phyloP scores from a whole-genome alignment of 2,888 invertebrate species.

The Gnatocerus cornutus region DNA sequence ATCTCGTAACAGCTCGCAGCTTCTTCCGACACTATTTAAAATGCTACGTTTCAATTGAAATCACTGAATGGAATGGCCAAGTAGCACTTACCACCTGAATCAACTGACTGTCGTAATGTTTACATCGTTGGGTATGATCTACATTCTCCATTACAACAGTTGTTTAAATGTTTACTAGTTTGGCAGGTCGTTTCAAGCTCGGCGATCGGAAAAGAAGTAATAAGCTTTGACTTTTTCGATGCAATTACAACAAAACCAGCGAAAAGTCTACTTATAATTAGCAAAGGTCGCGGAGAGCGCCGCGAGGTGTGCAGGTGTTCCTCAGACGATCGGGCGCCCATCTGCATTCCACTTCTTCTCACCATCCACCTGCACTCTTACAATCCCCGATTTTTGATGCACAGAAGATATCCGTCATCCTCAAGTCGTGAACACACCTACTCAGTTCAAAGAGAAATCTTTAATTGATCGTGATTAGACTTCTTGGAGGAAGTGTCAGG shows the following conservation, averaged over 20 bases:
- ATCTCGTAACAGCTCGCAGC: neutral
- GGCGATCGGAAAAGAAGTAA: conserved; percentile 34
- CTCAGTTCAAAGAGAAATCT: conserved; percentile 25
- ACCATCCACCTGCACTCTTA: conserved; percentile 47
- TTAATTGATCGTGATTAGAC: neutral
- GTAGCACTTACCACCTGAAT: conserved; percentile 40
- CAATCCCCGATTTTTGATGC: conserved; percentile 39
- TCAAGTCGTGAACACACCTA: conserved; percentile 37
- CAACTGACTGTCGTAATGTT: conserved; percentile 35
- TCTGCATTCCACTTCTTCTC: conserved; percentile 64
- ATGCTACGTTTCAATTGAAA: conserved; percentile 3
- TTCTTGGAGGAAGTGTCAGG: neutral
- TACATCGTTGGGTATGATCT: conserved; percentile 36
- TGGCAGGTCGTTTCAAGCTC: conserved; percentile 41
- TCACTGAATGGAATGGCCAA: conserved; percentile 24
- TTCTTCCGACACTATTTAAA: conserved; percentile 11
- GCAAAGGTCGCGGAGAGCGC: conserved; percentile 69
- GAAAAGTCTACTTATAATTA: conserved; percentile 68
- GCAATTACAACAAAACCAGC: conserved; percentile 55
- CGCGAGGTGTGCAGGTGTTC: conserved; percentile 70
- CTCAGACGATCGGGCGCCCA: conserved; percentile 67
- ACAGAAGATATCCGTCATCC: conserved; percentile 26
- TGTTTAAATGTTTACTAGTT: conserved; percentile 44
- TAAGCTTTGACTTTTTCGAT: conserved; percentile 47
- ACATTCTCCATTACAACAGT: conserved; percentile 43